Base-by-base conservation (phyloP, 1,140 invertebrate genomes). In the Frieseomelitta varia region DNA sequence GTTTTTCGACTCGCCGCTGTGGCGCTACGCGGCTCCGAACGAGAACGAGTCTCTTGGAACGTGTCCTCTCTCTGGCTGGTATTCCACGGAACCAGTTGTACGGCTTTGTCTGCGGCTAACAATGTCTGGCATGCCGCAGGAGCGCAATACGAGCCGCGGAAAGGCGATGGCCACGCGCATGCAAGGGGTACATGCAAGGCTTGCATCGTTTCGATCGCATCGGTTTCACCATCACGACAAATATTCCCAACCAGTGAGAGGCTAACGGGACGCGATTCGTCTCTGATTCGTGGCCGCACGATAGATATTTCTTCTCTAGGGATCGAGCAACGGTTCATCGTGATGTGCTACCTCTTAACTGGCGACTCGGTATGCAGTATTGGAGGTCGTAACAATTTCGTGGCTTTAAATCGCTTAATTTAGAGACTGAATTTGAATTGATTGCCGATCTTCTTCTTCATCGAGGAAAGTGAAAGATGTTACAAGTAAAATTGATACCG, bases 41-140 rank as follows among this genome's bases (percentile, higher is more conserved):
- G 58, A 67, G 79, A 47, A 47, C 39, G 39, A 47, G 39, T 47
- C 39, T 84, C 81, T 61, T 34, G 30, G 61, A 87, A 79, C 78
- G 76, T 53, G 61, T 73, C 30, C 15, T 27, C 53, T 27, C 53
- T 39, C 21, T 68, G 47, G 17, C 34, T 21, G 82, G 74, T 79
- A 83, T 85, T 90, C 72, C 67, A 68, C 72, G 82, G 80, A 88
- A 91, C 88, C 81, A 91, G 90, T 91, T 79, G 74, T 85, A 81
- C 81, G 85, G 86, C 88, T 91, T 91, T 86, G 86, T 85, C 69
- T 79, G 71, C 74, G 82, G 85, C 78, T 80, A 84, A 89, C 87
- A 90, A 91, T 91, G 91, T 89, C 85, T 75, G 89, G 87, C 58
- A 91, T 85, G 89, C 81, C 61, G 39, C 72, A 67, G 79, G 79